A percentile compares a stretch with the other conserved stretches of the same genome.
Conservation (phyloP, 2,797 vertebrate species). For the Acestrorhynchus altus region DNA sequence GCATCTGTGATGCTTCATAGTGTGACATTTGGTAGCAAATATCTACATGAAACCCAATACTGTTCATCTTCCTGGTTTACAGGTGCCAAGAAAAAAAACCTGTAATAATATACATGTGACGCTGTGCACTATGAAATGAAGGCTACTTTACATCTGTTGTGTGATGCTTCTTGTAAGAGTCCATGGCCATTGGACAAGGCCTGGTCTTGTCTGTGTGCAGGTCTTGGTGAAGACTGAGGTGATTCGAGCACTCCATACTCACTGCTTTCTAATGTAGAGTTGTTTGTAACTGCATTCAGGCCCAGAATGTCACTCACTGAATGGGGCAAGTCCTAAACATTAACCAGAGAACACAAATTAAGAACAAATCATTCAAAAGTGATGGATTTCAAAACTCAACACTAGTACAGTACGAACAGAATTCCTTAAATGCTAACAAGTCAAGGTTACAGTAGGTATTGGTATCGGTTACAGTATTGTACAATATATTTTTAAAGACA, state of each 20-base stretch:
- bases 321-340: conserved; percentile 85
- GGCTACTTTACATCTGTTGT: conserved; percentile 75
- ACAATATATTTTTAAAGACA: no score
- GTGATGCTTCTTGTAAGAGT: conserved; percentile 68
- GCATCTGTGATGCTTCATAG: conserved; percentile 38
- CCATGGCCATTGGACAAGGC: conserved; percentile 79
- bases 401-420: no score
- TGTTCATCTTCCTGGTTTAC: conserved; percentile 72
- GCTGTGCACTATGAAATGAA: conserved; percentile 75
- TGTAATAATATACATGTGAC: conserved; percentile 58
- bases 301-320: conserved; percentile 87
- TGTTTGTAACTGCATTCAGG: conserved; percentile 70
- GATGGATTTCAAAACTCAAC: no score
- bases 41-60: conserved; percentile 72
- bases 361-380: neutral
- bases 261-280: conserved; percentile 68
- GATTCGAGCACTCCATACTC: conserved; percentile 70
- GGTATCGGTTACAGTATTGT: no score
- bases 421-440: no score
- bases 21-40: conserved; percentile 71
- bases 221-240: conserved; percentile 46
- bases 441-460: no score
- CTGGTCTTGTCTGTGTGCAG: conserved; percentile 64
- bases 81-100: conserved; percentile 64
- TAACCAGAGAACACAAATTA: neutral